Percentiles rank a stretch among this genome's conserved stretches.
phyloP scores from a whole-genome alignment of 2,113 vertebrate genomes.

The Syngnathus scovelli region DNA sequence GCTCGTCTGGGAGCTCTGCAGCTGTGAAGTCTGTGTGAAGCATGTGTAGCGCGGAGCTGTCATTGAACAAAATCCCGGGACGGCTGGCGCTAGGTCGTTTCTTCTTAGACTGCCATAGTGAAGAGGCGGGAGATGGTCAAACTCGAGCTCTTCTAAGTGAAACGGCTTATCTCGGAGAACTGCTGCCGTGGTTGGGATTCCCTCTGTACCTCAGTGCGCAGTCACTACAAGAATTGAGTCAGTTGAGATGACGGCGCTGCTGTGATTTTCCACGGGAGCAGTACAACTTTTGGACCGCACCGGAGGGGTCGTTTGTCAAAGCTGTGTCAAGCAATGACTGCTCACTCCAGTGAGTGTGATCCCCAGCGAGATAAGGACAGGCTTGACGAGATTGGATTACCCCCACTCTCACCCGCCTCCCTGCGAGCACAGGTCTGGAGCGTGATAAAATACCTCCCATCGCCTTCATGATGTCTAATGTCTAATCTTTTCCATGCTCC shows the following conservation, averaged over 20 bases:
- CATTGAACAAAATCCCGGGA: constrained; percentile 37
- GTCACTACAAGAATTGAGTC: not conserved
- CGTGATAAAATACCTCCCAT: constrained; percentile 41
- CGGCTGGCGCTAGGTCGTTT: constrained; percentile 27
- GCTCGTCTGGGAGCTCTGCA: constrained; percentile 37
- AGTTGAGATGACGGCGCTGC: not conserved
- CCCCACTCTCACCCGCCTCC: constrained; percentile 9
- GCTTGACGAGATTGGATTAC: constrained; percentile 42
- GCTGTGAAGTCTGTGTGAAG: constrained; percentile 36
- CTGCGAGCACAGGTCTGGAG: constrained; percentile 11
- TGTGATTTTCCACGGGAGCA: constrained; percentile 3
- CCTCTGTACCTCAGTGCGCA: constrained; percentile 11
- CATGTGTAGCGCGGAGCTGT: constrained; percentile 40
- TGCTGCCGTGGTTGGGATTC: constrained; percentile 16
- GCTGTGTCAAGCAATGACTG: constrained; percentile 37
- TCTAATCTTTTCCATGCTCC: constrained; percentile 52
- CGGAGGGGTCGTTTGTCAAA: constrained; percentile 38
- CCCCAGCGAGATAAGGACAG: constrained; percentile 50
- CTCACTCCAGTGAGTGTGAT: constrained; percentile 50
- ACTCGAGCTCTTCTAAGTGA: constrained; percentile 28
- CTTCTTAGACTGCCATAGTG: too few species aligned
- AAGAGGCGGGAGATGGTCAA: too few species aligned
- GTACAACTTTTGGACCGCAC: constrained; percentile 18
- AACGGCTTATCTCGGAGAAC: constrained; percentile 49
- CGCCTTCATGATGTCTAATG: constrained; percentile 27